Conservation (phyloP, 2,888 invertebrate species). For the Stegophylla sp. region DNA sequence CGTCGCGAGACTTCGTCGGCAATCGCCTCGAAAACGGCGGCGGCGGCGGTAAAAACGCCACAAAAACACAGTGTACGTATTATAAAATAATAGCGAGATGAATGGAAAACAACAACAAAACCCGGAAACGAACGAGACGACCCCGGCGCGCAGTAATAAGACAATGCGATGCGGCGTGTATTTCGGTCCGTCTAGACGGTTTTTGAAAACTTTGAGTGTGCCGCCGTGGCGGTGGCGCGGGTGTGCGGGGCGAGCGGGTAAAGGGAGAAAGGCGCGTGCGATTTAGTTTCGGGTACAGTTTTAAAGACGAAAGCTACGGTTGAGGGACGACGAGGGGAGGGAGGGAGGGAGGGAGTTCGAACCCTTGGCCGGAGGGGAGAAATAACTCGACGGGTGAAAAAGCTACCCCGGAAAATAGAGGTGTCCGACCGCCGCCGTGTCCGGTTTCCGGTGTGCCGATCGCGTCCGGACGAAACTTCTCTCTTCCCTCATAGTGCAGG, state of each 20-base stretch:
- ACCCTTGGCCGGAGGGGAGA: too few species aligned
- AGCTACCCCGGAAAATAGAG: conserved; percentile 55
- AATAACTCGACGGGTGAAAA: conserved; percentile 36
- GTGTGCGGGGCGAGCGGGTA: neutral
- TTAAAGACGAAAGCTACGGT: conserved; percentile 37
- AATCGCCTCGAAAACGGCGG: neutral
- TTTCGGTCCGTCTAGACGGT: conserved; percentile 52
- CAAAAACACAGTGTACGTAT: neutral
- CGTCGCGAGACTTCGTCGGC: too few species aligned
- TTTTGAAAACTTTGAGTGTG: conserved; percentile 56
- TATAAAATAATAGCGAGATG: neutral
- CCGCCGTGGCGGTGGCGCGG: neutral
- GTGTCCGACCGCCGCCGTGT: conserved; percentile 41
- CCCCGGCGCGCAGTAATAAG: conserved; percentile 28
- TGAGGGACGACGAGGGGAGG: neutral
- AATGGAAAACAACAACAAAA: conserved; percentile 36
- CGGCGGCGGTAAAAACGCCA: neutral
- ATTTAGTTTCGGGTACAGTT: conserved; percentile 58
- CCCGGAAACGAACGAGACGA: conserved; percentile 33
- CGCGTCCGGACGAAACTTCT: conserved; percentile 30
- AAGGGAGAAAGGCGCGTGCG: conserved; percentile 31
- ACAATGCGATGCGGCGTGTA: conserved; percentile 36
- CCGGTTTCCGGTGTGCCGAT: conserved; percentile 52
- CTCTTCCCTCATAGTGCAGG: neutral
- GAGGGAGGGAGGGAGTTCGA: too few species aligned